A percentile compares a stretch with the other conserved stretches of the same genome.
Evolutionary conservation across 2,888 invertebrate genomes (phyloP).

Genomic region (Mesorhabditis belari): DNA sequence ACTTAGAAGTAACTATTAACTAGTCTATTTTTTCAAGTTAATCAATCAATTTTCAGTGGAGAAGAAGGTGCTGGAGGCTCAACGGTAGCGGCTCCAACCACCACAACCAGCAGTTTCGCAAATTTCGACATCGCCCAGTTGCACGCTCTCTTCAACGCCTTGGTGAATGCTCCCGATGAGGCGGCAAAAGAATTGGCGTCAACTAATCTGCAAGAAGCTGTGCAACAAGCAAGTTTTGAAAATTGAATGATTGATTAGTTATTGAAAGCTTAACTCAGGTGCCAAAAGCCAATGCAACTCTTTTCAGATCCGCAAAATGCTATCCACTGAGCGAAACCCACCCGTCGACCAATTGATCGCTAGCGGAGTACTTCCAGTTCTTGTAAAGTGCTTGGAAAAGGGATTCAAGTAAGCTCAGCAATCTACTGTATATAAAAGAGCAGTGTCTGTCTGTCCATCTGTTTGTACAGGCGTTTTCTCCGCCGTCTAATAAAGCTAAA

Average conservation of each 20-base stretch:
- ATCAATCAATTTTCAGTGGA: neutral
- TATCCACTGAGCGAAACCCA: constrained; percentile 95
- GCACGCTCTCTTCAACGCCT: neutral
- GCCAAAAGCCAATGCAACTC: neutral
- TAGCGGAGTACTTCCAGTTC: constrained; percentile 86
- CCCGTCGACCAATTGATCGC: constrained; percentile 91
- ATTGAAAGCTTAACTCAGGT: neutral
- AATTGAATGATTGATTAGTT: constrained; percentile 6
- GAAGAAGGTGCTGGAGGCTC: neutral
- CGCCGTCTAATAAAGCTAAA: too few species aligned
- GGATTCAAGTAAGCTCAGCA: constrained; percentile 70
- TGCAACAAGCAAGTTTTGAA: neutral
- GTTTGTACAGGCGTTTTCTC: too few species aligned
- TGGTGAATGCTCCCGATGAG: neutral
- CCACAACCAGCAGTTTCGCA: neutral
- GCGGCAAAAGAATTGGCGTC: neutral
- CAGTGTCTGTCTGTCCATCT: constrained; percentile 10
- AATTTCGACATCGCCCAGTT: neutral
- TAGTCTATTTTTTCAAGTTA: too few species aligned
- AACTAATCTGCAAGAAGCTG: neutral
- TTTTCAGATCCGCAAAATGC: constrained; percentile 66
- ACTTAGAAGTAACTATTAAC: too few species aligned
- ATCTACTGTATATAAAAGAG: too few species aligned
- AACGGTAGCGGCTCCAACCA: neutral
- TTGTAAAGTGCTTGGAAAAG: constrained; percentile 75